A percentile compares a stretch with the other conserved stretches of the same genome.
phyloP scores from a whole-genome alignment of 2,797 vertebrate species.

The Florisuga fusca region DNA sequence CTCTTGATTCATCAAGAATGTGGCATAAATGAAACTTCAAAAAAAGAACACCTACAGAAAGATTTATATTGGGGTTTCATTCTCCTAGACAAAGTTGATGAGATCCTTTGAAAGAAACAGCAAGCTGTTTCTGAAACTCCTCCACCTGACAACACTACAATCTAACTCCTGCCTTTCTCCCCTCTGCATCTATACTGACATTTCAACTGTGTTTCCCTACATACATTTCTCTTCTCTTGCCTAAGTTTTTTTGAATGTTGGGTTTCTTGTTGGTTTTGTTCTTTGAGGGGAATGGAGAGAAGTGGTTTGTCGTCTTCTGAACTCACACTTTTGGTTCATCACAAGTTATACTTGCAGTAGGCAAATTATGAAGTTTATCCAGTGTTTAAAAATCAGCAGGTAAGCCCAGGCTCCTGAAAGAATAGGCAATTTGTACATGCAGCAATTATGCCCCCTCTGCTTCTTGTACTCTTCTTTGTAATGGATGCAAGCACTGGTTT shows the following conservation, averaged over 20 bases:
- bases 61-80: background rate
- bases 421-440: background rate
- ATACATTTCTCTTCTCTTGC: background rate
- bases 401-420: background rate
- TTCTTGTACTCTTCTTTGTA: background rate
- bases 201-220: background rate
- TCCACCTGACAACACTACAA: background rate
- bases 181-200: background rate
- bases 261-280: background rate
- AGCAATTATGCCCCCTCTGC: background rate
- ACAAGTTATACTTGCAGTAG: rapidly evolving
- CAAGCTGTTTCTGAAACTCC: background rate
- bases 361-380: background rate
- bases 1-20: background rate
- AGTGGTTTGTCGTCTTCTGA: background rate
- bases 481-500: background rate
- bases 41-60: background rate
- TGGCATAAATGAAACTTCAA: background rate
- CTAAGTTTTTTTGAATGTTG: background rate
- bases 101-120: background rate
- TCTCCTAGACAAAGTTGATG: background rate
- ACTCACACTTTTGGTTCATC: background rate
- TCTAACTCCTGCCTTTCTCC: background rate
- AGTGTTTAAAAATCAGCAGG: background rate
- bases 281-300: rapidly evolving